Percentiles rank a stretch among this genome's conserved stretches.
phyloP scores from a whole-genome alignment of 2,797 vertebrate species.

The Huso huso region DNA sequence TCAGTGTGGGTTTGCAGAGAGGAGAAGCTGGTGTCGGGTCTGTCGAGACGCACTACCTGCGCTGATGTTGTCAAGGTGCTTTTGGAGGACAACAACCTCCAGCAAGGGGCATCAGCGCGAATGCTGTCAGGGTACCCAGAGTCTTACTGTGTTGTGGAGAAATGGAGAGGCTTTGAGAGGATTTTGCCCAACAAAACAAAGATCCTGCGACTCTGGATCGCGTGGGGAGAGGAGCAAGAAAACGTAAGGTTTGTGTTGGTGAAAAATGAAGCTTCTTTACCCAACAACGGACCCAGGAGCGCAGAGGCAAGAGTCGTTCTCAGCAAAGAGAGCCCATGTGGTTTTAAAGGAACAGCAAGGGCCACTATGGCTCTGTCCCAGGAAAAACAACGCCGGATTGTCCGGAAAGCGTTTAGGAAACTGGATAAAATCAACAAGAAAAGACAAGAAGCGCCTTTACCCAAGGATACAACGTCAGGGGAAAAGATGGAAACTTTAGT shows the following conservation, averaged over 20 bases:
- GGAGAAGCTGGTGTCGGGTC: constrained; percentile 88
- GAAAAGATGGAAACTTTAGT: constrained; percentile 94
- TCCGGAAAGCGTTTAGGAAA: constrained; percentile 91
- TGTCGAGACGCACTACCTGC: constrained; percentile 83
- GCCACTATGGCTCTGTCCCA: constrained; percentile 55
- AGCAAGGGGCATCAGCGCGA: constrained; percentile 49
- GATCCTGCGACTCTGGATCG: constrained; percentile 82
- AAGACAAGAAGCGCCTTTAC: constrained; percentile 53
- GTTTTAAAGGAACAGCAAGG: constrained; percentile 37
- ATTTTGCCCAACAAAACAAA: constrained; percentile 86
- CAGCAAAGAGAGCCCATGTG: constrained; percentile 71
- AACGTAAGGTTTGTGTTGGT: constrained; percentile 91
- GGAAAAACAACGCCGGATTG: constrained; percentile 84
- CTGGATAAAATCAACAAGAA: constrained; percentile 85
- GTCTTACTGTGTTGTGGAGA: constrained; percentile 90
- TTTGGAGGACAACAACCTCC: constrained; percentile 75
- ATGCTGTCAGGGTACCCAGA: constrained; percentile 74
- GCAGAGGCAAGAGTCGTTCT: constrained; percentile 87
- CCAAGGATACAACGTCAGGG: constrained; percentile 53
- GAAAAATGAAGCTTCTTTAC: constrained; percentile 81
- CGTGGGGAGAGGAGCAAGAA: constrained; percentile 89
- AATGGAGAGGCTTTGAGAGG: constrained; percentile 93
- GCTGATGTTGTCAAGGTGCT: constrained; percentile 83
- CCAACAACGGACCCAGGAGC: constrained; percentile 81
- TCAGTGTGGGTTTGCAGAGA: constrained; percentile 95